Evolutionary conservation across 1,140 invertebrate species (phyloP), one percentile per base, ranked within the genome.

Genomic region (Protaetia brevitarsis): DNA sequence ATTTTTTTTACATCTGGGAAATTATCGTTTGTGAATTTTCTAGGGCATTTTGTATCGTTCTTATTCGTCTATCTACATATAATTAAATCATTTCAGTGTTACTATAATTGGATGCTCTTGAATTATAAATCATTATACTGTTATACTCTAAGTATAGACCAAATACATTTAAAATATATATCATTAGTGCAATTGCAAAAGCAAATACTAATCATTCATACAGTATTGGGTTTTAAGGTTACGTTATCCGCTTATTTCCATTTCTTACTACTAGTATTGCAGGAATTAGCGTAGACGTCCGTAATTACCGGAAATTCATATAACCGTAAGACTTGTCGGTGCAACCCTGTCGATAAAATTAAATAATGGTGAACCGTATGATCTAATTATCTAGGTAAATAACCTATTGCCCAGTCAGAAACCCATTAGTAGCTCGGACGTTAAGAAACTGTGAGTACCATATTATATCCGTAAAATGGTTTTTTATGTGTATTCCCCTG

Each of bases 321-420:
- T 51, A 51, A 51, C 41, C 41, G 41, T 51, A 51, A 51, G 26
- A 51, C 41, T 19, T 51, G 26, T 51, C 19, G 41, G 11, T n/a
- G 6, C 41, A 23, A 51, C 26, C 41, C 41, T 19, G 41, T 16
- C 26, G 41, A 23, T 51, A 19, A 51, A 13, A 23, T 51, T 51
- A 51, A 51, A 51, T 51, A 51, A 51, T 51, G 26, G 19, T 26
- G 19, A 51, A 51, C 41, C 19, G 16, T 23, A 51, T 51, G 41
- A 51, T 51, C 26, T 51, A 51, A 51, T 51, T 51, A 51, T 51
- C 21, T 51, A 51, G 41, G 41, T 23, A 51, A 51, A 23, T 51
- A 51, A 16, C 26, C 26, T 51, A 51, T 51, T 51, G 41, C 41
- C 41, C 26, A 51, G 21, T 10, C 41, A 8, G 5, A 4, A n/a